Evolutionary conservation across 1,140 invertebrate species (phyloP).

Genomic region (Apis mellifera): Amel_HAv3.1 CM009936.2:8081501-8082000

Average conservation of each 20-base stretch:
- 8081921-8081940: conserved; percentile 25
- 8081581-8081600: neutral
- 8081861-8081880: conserved; percentile 8
- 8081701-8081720: conserved; percentile 22
- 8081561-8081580: neutral
- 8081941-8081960: conserved; percentile 25
- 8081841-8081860: conserved; percentile 12
- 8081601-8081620: neutral
- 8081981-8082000: conserved; percentile 19
- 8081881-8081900: conserved; percentile 18
- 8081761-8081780: neutral
- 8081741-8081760: neutral
- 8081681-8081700: conserved; percentile 41
- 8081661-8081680: conserved; percentile 29
- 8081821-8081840: neutral
- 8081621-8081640: conserved; percentile 11
- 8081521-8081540: neutral
- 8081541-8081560: neutral
- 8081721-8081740: neutral
- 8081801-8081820: neutral
- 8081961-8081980: conserved; percentile 7
- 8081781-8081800: conserved; percentile 5
- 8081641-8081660: conserved; percentile 16
- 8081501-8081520: neutral
- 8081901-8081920: conserved; percentile 7